A percentile compares a stretch with the other conserved stretches of the same genome.
Evolutionary conservation across 2,113 vertebrate species (phyloP).

Genomic region (Brienomyrus brachyistius): DNA sequence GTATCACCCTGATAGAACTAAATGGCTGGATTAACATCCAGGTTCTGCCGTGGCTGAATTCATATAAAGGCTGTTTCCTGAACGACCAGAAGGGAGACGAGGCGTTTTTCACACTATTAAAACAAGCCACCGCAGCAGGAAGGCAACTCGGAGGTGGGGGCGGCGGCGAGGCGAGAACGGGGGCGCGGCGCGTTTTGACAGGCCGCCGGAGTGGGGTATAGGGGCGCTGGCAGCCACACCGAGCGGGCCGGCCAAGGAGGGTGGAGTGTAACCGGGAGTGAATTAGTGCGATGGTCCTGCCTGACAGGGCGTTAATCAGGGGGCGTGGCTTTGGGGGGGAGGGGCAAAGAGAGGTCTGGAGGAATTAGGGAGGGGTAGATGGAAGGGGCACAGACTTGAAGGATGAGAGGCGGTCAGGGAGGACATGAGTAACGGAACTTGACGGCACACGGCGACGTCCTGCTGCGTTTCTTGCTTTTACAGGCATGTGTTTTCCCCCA

Average conservation of each 20-base stretch:
- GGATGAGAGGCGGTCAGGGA: background rate
- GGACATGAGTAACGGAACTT: background rate
- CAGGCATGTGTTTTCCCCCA: background rate
- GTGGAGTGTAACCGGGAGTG: background rate
- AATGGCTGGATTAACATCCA: background rate
- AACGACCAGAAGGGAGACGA: background rate
- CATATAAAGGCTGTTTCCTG: background rate
- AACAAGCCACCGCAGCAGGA: background rate
- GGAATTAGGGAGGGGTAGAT: constrained; percentile 46
- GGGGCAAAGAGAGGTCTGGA: constrained; percentile 57
- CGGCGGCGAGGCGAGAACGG: constrained; percentile 5
- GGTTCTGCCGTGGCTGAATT: background rate
- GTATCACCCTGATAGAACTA: no score
- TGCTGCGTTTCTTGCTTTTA: background rate
- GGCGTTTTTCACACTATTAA: background rate
- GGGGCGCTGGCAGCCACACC: background rate
- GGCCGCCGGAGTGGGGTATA: background rate
- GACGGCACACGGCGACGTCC: no score
- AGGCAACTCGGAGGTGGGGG: background rate
- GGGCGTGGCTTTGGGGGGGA: constrained; percentile 40
- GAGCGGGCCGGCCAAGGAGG: background rate
- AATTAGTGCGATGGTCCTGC: background rate
- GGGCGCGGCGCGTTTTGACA: background rate
- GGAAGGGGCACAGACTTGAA: background rate
- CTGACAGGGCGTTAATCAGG: background rate